Conservation (phyloP, 2,888 invertebrate genomes). For the Drosophila engyochracea region DNA sequence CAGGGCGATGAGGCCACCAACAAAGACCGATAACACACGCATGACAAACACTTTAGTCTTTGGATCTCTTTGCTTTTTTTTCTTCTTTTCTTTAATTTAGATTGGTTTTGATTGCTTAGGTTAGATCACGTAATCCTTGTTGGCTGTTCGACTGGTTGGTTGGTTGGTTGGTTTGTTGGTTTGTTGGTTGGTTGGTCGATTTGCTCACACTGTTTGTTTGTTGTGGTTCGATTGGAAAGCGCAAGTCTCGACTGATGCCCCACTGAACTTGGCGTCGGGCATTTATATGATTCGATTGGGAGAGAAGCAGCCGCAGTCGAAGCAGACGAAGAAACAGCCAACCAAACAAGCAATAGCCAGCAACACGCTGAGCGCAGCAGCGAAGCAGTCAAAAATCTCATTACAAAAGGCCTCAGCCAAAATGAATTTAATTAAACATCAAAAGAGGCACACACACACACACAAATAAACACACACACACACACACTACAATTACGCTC, state of each 20-base stretch:
- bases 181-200: constrained; percentile 10
- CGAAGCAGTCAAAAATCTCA: constrained; percentile 67
- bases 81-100: neutral
- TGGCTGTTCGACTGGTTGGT: constrained; percentile 16
- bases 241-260: constrained; percentile 75
- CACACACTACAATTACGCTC: neutral
- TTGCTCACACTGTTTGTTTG: constrained; percentile 10
- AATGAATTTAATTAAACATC: constrained; percentile 81
- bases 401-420: constrained; percentile 78
- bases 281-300: constrained; percentile 78
- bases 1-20: constrained; percentile 78
- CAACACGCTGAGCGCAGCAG: constrained; percentile 53
- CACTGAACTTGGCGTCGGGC: constrained; percentile 50
- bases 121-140: constrained; percentile 82
- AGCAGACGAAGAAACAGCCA: constrained; percentile 38
- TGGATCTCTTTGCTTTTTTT: constrained; percentile 22
- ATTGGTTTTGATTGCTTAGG: constrained; percentile 80
- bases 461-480: neutral
- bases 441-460: constrained; percentile 60
- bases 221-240: constrained; percentile 62
- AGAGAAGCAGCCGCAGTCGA: constrained; percentile 18
- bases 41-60: constrained; percentile 70
- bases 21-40: constrained; percentile 80
- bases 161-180: constrained; percentile 18
- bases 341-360: constrained; percentile 33